Conservation (phyloP, 2,113 vertebrate genomes). For the Cyanistes caeruleus region DNA sequence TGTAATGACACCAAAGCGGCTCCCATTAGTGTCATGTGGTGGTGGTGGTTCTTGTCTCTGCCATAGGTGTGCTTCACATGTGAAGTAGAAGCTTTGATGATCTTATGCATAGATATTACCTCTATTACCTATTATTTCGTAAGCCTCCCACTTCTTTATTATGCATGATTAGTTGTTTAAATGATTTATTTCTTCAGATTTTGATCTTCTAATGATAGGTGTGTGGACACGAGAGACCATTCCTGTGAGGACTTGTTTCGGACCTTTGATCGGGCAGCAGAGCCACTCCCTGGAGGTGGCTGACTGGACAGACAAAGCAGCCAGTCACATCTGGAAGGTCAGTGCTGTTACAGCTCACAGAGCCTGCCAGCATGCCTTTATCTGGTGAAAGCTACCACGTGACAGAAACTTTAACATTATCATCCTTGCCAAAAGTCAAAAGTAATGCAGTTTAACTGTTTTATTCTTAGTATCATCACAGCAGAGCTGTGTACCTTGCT, state of each 20-base stretch:
- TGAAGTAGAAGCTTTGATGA: conserved; percentile 60
- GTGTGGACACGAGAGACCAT: conserved; percentile 91
- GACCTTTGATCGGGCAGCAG: conserved; percentile 93
- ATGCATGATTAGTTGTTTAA: background rate
- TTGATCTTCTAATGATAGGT: conserved; percentile 74
- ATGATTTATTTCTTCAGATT: conserved; percentile 34
- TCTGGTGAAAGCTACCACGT: background rate
- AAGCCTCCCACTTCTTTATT: background rate
- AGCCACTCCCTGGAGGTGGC: conserved; percentile 92
- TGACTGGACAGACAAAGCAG: conserved; percentile 92
- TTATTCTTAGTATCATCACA: background rate
- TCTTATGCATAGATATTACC: conserved; percentile 31
- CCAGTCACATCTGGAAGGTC: conserved; percentile 96
- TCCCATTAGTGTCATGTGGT: conserved; percentile 38
- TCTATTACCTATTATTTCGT: background rate
- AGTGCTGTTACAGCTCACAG: background rate
- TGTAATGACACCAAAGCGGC: conserved; percentile 21
- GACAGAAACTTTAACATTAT: background rate
- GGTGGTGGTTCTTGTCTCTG: conserved; percentile 62
- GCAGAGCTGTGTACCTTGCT: background rate
- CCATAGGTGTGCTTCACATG: conserved; percentile 41
- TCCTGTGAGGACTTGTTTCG: conserved; percentile 93
- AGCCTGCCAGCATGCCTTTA: background rate
- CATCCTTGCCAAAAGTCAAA: background rate
- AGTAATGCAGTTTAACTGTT: background rate